phyloP scores from a whole-genome alignment of 1,140 invertebrate species.

The Orius laevigatus region DNA sequence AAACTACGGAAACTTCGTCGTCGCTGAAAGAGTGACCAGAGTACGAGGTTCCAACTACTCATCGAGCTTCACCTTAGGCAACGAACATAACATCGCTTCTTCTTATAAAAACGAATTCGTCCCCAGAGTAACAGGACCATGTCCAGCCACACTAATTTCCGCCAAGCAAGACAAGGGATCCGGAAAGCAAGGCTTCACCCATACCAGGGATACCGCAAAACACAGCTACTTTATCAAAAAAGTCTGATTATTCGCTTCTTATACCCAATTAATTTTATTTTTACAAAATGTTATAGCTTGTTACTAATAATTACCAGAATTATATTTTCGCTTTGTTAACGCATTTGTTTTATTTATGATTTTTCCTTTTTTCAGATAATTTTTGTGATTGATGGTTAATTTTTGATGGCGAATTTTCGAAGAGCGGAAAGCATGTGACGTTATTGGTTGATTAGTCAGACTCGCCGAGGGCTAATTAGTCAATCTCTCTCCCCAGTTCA shows the following conservation, averaged over 20 bases:
- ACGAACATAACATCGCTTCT: slow-evolving; percentile 24
- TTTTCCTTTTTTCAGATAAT: too few relatives aligned
- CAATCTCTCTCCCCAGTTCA: too few relatives aligned
- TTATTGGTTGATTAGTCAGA: too few relatives aligned
- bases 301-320: too few relatives aligned
- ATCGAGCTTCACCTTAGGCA: slow-evolving; percentile 53
- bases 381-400: too few relatives aligned
- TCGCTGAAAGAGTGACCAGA: slow-evolving; percentile 32
- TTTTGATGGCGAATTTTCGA: too few relatives aligned
- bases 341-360: too few relatives aligned
- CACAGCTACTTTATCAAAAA: slow-evolving; percentile 63
- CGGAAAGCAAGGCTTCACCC: slow-evolving; percentile 62
- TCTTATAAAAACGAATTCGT: slow-evolving; percentile 59
- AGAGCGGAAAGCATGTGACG: too few relatives aligned
- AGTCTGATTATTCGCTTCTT: slow-evolving; percentile 10
- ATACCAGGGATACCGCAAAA: slow-evolving; percentile 60
- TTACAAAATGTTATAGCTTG: too few relatives aligned
- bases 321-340: too few relatives aligned
- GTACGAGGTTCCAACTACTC: slow-evolving; percentile 39
- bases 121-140: slow-evolving; percentile 46
- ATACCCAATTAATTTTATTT: too few relatives aligned
- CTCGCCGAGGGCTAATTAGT: too few relatives aligned
- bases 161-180: slow-evolving; percentile 35
- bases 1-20: slow-evolving; percentile 46
- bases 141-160: slow-evolving; percentile 59